phyloP scores from a whole-genome alignment of 2,888 invertebrate species.

The Agapetus fuscipes region DNA sequence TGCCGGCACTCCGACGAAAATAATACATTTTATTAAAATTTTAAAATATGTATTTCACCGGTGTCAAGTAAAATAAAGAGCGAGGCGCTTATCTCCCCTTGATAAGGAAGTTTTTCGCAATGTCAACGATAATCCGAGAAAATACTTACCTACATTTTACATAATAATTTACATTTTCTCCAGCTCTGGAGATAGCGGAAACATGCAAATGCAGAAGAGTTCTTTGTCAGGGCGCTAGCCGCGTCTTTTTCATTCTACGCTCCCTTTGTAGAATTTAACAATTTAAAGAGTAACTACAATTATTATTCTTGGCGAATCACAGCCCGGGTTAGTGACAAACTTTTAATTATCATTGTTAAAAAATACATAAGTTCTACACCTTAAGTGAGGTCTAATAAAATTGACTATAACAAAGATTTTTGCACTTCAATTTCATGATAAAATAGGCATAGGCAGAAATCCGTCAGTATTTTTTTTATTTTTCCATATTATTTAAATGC shows the following conservation, averaged over 20 bases:
- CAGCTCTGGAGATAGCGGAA: neutral
- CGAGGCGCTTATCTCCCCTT: slow-evolving; percentile 2
- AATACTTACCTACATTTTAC: slow-evolving; percentile 15
- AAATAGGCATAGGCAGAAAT: too few species aligned
- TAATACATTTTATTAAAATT: neutral
- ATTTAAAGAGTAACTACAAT: neutral
- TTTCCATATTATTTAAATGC: too few species aligned
- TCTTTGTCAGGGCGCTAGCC: slow-evolving; percentile 3
- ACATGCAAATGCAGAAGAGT: slow-evolving; percentile 7
- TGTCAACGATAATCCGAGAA: slow-evolving; percentile 16
- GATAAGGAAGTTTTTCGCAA: slow-evolving; percentile 14
- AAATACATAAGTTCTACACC: too few species aligned
- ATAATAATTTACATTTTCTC: slow-evolving; percentile 17
- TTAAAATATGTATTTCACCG: too few species aligned
- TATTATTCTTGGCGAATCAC: neutral
- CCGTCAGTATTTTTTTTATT: too few species aligned
- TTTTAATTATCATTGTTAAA: too few species aligned
- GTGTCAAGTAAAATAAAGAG: neutral
- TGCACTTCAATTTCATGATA: too few species aligned
- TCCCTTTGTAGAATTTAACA: neutral
- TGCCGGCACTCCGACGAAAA: too few species aligned
- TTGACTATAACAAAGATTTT: too few species aligned
- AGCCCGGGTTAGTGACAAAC: neutral
- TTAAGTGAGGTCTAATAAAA: too few species aligned
- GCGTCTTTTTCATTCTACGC: neutral